phyloP scores from a whole-genome alignment of 2,888 invertebrate genomes.

The Fragum whitleyi region DNA sequence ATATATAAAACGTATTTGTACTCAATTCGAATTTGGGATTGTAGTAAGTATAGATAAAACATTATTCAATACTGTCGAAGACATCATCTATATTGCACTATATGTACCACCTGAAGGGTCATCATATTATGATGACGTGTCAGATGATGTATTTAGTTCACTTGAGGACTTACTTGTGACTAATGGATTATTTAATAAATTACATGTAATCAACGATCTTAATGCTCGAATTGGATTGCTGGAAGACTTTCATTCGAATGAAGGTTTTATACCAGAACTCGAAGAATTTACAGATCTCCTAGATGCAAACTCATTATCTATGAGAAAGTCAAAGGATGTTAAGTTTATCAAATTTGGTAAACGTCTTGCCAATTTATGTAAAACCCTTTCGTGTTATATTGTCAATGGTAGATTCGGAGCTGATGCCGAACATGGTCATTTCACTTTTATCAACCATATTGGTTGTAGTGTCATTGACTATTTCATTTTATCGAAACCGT shows the following conservation, averaged over 20 bases:
- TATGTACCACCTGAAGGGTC: constrained; percentile 29
- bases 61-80: not conserved
- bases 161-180: constrained; percentile 3
- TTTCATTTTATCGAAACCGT: not conserved
- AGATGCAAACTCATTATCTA: too few relatives aligned
- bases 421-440: not conserved
- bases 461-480: constrained; percentile 21
- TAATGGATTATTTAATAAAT: not conserved
- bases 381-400: not conserved
- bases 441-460: not conserved
- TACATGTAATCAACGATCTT: not conserved
- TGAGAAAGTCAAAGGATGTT: not conserved
- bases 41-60: constrained; percentile 7
- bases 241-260: not conserved
- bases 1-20: constrained; percentile 13
- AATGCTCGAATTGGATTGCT: not conserved
- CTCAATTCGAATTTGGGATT: constrained; percentile 18
- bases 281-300: not conserved
- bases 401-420: not conserved
- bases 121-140: constrained; percentile 3
- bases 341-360: not conserved
- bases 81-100: constrained; percentile 17
- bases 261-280: not conserved
- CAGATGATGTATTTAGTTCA: not conserved
- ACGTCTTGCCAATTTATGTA: not conserved